Percentiles rank a stretch among this genome's conserved stretches.
Evolutionary conservation across 1,140 invertebrate species (phyloP).

Genomic region (Calephelis virginiensis): DNA sequence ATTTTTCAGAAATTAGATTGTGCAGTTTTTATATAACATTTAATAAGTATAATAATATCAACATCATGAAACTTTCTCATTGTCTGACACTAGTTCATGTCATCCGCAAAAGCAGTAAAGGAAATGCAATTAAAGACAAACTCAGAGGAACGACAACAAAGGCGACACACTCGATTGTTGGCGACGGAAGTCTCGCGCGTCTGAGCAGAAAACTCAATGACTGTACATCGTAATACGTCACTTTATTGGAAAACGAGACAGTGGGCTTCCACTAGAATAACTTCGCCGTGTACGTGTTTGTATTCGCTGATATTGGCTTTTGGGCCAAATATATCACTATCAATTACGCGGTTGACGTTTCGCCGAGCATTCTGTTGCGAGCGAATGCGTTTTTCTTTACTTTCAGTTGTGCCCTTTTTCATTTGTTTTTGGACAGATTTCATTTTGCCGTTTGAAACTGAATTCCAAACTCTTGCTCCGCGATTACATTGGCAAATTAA

Average conservation of each 20-base stretch:
- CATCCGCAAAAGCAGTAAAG: not conserved
- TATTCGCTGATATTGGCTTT: constrained; percentile 56
- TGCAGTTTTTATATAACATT: not conserved
- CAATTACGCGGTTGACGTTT: constrained; percentile 32
- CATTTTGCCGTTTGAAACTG: constrained; percentile 2
- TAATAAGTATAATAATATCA: not conserved
- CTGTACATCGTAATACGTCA: constrained; percentile 63
- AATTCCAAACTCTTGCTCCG: constrained; percentile 7
- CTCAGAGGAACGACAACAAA: constrained; percentile 25
- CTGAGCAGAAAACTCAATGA: constrained; percentile 69
- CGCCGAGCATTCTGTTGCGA: constrained; percentile 19
- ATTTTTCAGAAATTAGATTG: too few species aligned
- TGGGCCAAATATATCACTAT: constrained; percentile 53
- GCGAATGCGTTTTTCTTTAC: constrained; percentile 8
- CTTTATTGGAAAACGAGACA: constrained; percentile 73
- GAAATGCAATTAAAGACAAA: constrained; percentile 30
- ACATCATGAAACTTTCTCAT: not conserved
- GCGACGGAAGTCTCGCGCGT: constrained; percentile 41
- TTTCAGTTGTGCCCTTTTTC: not conserved
- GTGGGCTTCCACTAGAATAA: constrained; percentile 60
- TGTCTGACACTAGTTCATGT: not conserved
- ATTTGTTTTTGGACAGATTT: constrained; percentile 6
- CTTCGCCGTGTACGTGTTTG: constrained; percentile 53
- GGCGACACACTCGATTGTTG: constrained; percentile 34
- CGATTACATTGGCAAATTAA: not conserved